Evolutionary conservation across 2,797 vertebrate species (phyloP), one percentile per base, ranked within the genome.

Genomic region (Tarsius wallacei): DNA sequence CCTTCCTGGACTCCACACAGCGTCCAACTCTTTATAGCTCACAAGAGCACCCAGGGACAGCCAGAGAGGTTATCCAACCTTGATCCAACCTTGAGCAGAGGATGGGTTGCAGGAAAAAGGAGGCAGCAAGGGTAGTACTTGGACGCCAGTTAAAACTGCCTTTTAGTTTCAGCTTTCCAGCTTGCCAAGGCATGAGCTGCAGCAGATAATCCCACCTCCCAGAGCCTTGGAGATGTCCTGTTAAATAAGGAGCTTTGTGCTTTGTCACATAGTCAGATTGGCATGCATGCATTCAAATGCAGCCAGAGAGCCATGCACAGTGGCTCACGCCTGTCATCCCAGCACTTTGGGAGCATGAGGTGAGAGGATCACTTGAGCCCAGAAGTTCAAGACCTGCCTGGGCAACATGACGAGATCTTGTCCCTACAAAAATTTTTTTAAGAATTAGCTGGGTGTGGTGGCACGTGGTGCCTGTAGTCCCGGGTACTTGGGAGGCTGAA

Each of bases 191-290:
- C 15, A 7, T 15, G 28, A 10, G 14, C 22, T 33, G 24, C 26
- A 21, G 17, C 24, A 19, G 19, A 21, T 49, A 16, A 42, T 28
- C 17, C 28, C 11, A 15, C 81, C 11, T 64, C 59, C 17, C 28
- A 2, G 22, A 22, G 66, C 55, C 55, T 26, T 14, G 22, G 78
- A 26, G 33, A 11, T 28, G 16, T 16, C 78, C 24, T 26, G 24
- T 28, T 47, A 26, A 36, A 19, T 3, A 14, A 26, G 5, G 7
- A 15, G 4, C 24, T 6, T 10, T 9, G 9, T 16, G 2, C 15
- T 26, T 16, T 1, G 8, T 7, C 15, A 22, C 11, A 5, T 14
- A 28, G 0, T 7, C 15, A 26, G 22, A 28, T 1, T 42, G 53
- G 11, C 28, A 11, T 3, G 51, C 28, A 22, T 26, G 14, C 2